Percentiles rank a stretch among this genome's conserved stretches.
Conservation (phyloP, 2,797 vertebrate genomes). For the Spea hammondii region DNA sequence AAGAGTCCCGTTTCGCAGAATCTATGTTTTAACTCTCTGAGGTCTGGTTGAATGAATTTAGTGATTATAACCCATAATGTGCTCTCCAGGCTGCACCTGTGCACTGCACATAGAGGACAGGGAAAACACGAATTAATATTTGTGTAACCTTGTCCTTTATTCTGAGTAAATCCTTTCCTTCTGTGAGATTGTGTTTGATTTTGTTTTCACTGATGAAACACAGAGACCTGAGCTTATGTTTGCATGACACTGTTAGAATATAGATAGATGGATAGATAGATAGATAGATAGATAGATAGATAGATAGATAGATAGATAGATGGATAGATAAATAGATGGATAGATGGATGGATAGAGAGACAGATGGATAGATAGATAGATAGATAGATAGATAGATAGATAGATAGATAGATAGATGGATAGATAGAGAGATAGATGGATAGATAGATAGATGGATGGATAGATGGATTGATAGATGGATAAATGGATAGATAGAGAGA, state of each 20-base stretch:
- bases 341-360: too few species aligned
- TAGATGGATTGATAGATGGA: too few species aligned
- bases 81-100: slow-evolving; percentile 76
- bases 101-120: slow-evolving; percentile 75
- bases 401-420: too few species aligned
- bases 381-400: too few species aligned
- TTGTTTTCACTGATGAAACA: slow-evolving; percentile 36
- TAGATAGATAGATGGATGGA: too few species aligned
- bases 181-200: slow-evolving; percentile 59
- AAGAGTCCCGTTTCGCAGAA: slow-evolving; percentile 73
- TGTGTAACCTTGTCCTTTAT: slow-evolving; percentile 75
- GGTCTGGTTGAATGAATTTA: slow-evolving; percentile 79
- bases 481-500: too few species aligned
- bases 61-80: slow-evolving; percentile 78
- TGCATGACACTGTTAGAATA: not conserved
- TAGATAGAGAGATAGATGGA: too few species aligned
- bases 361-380: too few species aligned
- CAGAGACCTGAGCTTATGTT: slow-evolving; percentile 10
- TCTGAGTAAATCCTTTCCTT: slow-evolving; percentile 65
- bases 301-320: too few species aligned
- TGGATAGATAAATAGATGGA: too few species aligned
- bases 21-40: slow-evolving; percentile 83
- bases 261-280: not conserved
- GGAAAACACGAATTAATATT: slow-evolving; percentile 76
- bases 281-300: too few species aligned